phyloP scores from a whole-genome alignment of 2,888 invertebrate species.

The Acleris sparsana region DNA sequence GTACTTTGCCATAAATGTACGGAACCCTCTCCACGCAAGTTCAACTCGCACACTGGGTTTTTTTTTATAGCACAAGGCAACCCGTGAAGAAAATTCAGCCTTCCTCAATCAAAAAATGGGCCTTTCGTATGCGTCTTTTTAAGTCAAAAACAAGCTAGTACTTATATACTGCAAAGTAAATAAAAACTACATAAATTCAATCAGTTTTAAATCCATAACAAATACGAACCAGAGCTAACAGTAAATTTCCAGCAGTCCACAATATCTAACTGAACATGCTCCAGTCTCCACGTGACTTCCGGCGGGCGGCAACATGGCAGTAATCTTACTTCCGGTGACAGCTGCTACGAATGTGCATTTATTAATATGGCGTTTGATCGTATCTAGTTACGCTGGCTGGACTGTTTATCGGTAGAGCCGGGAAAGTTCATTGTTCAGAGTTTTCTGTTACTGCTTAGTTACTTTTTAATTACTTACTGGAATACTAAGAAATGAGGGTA shows the following conservation, averaged over 20 bases:
- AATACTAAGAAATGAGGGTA: too few species aligned
- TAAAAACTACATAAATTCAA: too few species aligned
- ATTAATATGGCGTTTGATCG: constrained; percentile 8
- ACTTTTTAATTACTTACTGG: neutral
- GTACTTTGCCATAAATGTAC: too few species aligned
- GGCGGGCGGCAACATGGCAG: constrained; percentile 26
- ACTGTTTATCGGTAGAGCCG: neutral
- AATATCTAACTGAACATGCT: constrained; percentile 12
- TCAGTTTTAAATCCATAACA: neutral
- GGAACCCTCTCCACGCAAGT: too few species aligned
- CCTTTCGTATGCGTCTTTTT: too few species aligned
- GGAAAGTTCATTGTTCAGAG: neutral
- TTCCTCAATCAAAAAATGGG: too few species aligned
- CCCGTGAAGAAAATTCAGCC: too few species aligned
- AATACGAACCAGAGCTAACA: neutral
- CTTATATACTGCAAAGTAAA: too few species aligned
- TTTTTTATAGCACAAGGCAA: too few species aligned
- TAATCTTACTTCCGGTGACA: constrained; percentile 28
- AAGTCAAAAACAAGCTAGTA: too few species aligned
- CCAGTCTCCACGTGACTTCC: constrained; percentile 8
- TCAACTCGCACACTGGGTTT: too few species aligned
- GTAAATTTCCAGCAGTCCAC: neutral
- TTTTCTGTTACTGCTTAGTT: neutral
- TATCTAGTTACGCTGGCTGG: neutral
- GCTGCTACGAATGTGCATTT: constrained; percentile 11